Conservation (phyloP, 2,797 vertebrate species). For the Mus spretus region DNA sequence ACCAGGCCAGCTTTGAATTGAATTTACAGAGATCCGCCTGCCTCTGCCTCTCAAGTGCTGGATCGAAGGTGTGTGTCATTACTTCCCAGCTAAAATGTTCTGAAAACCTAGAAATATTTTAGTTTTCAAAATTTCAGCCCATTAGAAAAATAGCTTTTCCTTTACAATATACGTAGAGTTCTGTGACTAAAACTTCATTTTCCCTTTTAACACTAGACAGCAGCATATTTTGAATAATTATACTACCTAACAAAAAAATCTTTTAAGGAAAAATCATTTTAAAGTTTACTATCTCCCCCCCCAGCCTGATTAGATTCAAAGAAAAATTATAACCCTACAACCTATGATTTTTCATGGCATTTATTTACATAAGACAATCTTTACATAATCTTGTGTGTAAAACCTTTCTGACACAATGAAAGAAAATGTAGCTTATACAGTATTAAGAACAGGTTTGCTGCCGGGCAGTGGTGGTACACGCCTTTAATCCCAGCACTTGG, state of each 20-base stretch:
- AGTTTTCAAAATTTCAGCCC: constrained; percentile 23
- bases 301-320: not conserved
- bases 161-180: not conserved
- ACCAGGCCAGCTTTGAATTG: not conserved
- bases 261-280: not conserved
- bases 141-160: not conserved
- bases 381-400: not conserved
- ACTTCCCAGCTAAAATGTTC: not conserved
- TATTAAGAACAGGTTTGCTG: not conserved
- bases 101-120: constrained; percentile 57
- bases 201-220: not conserved
- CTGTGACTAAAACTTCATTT: constrained; percentile 37
- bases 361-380: constrained; percentile 40
- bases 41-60: not conserved
- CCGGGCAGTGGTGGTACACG: no score
- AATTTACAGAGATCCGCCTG: not conserved
- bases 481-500: no score
- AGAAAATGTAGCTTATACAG: constrained; percentile 25
- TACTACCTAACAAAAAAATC: not conserved
- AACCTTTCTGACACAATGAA: constrained; percentile 41
- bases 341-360: not conserved
- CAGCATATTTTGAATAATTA: not conserved
- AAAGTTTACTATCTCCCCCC: not conserved
- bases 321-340: not conserved
- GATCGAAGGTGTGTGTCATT: not conserved